phyloP scores from a whole-genome alignment of 2,797 vertebrate genomes.

The Falco biarmicus region DNA sequence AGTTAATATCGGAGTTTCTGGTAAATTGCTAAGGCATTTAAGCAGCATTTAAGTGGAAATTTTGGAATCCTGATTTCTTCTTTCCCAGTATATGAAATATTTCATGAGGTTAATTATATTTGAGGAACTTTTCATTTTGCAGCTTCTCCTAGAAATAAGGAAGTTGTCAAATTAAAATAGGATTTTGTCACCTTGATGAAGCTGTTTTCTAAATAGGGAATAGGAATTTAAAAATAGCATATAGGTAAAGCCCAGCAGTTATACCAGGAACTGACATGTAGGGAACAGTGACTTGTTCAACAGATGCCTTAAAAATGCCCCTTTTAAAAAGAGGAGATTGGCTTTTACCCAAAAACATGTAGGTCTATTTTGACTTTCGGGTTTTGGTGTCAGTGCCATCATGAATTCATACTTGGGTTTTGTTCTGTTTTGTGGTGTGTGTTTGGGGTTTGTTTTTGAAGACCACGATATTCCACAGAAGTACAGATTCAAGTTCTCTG shows the following conservation, averaged over 20 bases:
- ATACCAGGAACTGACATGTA: neutral
- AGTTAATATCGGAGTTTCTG: neutral
- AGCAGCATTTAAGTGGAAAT: neutral
- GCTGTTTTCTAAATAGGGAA: neutral
- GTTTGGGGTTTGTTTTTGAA: neutral
- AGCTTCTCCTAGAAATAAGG: neutral
- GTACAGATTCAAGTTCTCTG: neutral
- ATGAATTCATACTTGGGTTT: neutral
- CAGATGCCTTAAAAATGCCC: neutral
- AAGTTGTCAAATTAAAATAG: neutral
- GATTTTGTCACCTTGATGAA: neutral
- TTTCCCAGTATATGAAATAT: neutral
- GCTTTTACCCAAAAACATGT: neutral
- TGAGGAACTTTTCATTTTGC: neutral
- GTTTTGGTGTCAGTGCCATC: neutral
- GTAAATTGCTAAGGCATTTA: neutral
- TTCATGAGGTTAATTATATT: neutral
- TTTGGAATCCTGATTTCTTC: neutral
- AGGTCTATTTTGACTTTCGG: neutral
- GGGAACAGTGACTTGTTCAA: neutral
- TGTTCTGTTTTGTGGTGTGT: neutral
- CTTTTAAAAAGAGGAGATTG: neutral
- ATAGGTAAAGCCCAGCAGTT: neutral
- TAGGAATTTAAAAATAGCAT: neutral
- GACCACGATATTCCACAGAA: neutral